Evolutionary conservation across 2,113 vertebrate species (phyloP).

Genomic region (Tragelaphus scriptus): DNA sequence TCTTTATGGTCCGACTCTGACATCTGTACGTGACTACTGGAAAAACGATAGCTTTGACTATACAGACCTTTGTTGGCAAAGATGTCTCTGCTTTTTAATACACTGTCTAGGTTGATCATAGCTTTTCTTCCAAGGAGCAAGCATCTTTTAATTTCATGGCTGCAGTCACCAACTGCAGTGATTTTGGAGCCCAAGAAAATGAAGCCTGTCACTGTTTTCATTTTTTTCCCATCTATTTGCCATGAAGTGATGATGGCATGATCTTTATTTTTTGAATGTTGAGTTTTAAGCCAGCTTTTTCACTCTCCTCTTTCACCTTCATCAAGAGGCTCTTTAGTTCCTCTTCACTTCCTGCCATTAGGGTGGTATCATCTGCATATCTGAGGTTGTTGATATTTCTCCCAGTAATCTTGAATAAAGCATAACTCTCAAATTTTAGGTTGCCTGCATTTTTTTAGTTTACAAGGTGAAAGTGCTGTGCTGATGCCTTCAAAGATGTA

Average conservation of each 20-base stretch:
- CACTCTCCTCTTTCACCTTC: not conserved
- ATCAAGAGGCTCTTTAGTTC: not conserved
- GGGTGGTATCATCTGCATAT: not conserved
- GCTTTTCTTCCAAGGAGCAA: too few relatives aligned
- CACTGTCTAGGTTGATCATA: too few relatives aligned
- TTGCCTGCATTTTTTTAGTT: not conserved
- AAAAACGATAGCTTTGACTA: not conserved
- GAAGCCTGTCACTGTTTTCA: not conserved
- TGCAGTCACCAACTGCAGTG: not conserved
- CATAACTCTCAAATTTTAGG: not conserved
- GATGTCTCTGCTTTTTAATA: too few relatives aligned
- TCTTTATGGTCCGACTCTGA: not conserved
- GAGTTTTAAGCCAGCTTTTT: not conserved
- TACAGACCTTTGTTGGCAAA: not conserved
- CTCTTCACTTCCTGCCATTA: not conserved
- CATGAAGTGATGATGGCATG: not conserved
- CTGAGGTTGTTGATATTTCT: not conserved
- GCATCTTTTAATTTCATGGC: not conserved
- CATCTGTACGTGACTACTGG: not conserved
- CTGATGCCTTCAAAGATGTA: not conserved
- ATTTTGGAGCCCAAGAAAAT: not conserved
- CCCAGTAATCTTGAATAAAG: not conserved
- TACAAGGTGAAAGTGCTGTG: not conserved
- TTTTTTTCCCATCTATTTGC: not conserved
- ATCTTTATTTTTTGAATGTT: not conserved